These are phyloP conservation scores for Carterocephalus palaemon DNA, from an alignment of 2,888 invertebrate species.

Conservation along the genomic window DNA sequence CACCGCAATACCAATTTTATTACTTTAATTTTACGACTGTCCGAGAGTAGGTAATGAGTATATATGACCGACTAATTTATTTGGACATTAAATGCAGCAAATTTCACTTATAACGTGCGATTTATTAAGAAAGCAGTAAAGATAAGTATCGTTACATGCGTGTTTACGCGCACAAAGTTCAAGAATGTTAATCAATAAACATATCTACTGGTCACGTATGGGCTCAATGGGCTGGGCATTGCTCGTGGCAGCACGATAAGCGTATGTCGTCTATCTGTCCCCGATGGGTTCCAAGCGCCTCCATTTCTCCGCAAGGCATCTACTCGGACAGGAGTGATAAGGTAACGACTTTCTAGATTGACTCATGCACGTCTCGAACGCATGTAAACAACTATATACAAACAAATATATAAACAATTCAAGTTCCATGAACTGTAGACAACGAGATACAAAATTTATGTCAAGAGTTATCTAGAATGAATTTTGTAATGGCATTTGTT, in stretches of 20 bases:
- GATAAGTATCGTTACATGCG: constrained; percentile 26
- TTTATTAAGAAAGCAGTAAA: constrained; percentile 37
- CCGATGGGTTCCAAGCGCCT: constrained; percentile 46
- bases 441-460: constrained; percentile 66
- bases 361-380: constrained; percentile 54
- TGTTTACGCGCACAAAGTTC: constrained; percentile 56
- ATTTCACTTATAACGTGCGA: constrained; percentile 2
- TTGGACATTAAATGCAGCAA: constrained; percentile 1
- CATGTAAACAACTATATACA: constrained; percentile 50
- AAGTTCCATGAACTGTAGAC: constrained; percentile 69
- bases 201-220: constrained; percentile 44
- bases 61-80: not conserved
- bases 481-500: constrained; percentile 66
- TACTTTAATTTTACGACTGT: not conserved
- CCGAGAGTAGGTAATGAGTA: not conserved
- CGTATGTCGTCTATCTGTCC: constrained; percentile 41
- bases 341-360: constrained; percentile 68
- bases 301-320: constrained; percentile 57
- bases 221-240: no score
- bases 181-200: constrained; percentile 62
- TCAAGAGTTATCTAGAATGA: constrained; percentile 64
- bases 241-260: constrained; percentile 45
- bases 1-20: no score
- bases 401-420: constrained; percentile 47
- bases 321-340: constrained; percentile 49